Base-by-base conservation (phyloP, 2,888 invertebrate species). In the Allophyes oxyacanthae region DNA sequence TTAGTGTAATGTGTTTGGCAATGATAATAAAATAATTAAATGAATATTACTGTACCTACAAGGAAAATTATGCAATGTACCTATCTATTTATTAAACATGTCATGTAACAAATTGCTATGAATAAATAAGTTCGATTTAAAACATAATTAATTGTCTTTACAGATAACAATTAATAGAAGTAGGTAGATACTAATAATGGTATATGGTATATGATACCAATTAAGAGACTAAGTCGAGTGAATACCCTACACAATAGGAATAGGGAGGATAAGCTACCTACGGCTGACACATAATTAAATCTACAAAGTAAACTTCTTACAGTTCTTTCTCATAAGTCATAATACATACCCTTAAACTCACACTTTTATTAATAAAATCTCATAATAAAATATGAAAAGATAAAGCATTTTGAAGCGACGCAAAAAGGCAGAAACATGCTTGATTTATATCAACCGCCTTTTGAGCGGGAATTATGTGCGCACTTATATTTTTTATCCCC, bases 371-470 rank as follows among this genome's bases (percentile, higher is more conserved):
- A 85, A 86, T 86, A 82, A 86, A 85, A 86, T 86, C 78, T 77
- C 75, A 79, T 81, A 84, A 78, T 88, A 89, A 89, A 88, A 85
- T 83, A 81, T 81, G 80, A 79, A 79, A 75, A 84, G 77, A 84
- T 85, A 84, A 80, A 77, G 72, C 33, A 48, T 82, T 87, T 87
- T 79, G 73, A 79, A 81, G 75, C 77, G 75, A 75, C 74, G 78
- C 85, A 88, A 90, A 90, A 89, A 85, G 75, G 74, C 75, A 78
- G 82, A 84, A 84, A 82, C 83, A 77, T 77, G 42, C 43, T 85
- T 93, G 93, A 93, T 93, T 93, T 93, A 94, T 88, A 88, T 79
- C 86, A 83, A 83, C 84, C 85, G 83, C 83, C 86, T 85, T 85
- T 81, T 79, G 77, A 87, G 81, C 76, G 72, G 77, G 82, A 82